Evolutionary conservation across 2,888 invertebrate species (phyloP).

Genomic region (Torymus auratus): DNA sequence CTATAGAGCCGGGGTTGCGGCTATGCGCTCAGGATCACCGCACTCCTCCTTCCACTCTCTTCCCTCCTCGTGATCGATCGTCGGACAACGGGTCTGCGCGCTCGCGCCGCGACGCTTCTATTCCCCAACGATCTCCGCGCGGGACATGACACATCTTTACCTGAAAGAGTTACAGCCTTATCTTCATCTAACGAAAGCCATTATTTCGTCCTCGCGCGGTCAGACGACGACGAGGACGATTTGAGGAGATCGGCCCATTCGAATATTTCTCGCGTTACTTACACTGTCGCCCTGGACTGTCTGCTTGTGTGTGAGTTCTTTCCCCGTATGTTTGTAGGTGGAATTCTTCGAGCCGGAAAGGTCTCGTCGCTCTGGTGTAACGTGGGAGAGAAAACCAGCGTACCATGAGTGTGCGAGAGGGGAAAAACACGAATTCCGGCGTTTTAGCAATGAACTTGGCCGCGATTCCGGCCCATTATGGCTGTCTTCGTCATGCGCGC

Average conservation of each 20-base stretch:
- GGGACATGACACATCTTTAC: constrained; percentile 58
- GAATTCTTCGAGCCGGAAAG: constrained; percentile 46
- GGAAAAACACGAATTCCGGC: constrained; percentile 41
- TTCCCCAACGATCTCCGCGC: constrained; percentile 34
- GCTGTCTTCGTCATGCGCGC: not conserved
- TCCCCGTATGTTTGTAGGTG: constrained; percentile 23
- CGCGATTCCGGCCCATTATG: constrained; percentile 37
- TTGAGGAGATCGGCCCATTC: constrained; percentile 38
- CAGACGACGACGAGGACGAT: constrained; percentile 30
- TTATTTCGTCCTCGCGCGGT: constrained; percentile 44
- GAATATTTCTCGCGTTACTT: constrained; percentile 56
- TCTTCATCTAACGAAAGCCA: constrained; percentile 56
- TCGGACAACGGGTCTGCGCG: constrained; percentile 9
- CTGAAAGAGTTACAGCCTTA: constrained; percentile 58
- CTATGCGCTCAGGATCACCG: not conserved
- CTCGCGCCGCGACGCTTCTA: constrained; percentile 37
- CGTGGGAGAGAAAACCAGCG: constrained; percentile 44
- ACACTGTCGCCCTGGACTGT: constrained; percentile 8
- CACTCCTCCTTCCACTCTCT: constrained; percentile 1
- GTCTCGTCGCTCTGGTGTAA: not conserved
- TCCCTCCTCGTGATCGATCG: constrained; percentile 54
- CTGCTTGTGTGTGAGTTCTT: not conserved
- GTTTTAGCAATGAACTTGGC: constrained; percentile 54
- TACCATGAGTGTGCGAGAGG: not conserved
- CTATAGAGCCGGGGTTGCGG: constrained; percentile 1